A percentile compares a stretch with the other conserved stretches of the same genome.
These are phyloP conservation scores for Mimachlamys varia DNA, from an alignment of 2,888 invertebrate species.

Conservation along the genomic window DNA sequence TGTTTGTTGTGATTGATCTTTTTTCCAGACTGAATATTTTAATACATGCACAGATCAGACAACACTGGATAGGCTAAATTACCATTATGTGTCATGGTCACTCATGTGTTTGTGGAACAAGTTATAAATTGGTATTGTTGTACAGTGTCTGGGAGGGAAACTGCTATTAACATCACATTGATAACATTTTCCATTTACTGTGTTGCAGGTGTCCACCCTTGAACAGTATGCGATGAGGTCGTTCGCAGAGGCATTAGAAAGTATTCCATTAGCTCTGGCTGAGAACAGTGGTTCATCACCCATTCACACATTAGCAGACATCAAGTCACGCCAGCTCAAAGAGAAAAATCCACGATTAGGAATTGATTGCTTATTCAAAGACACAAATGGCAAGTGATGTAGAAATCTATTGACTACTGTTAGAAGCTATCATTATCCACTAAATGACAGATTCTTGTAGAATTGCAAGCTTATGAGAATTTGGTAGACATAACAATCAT, in stretches of 20 bases:
- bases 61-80: too few relatives aligned
- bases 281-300: conserved; percentile 97
- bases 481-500: conserved; percentile 14
- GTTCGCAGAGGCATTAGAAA: conserved; percentile 97
- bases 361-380: conserved; percentile 95
- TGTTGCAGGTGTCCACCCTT: conserved; percentile 87
- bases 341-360: conserved; percentile 94
- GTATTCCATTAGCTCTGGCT: conserved; percentile 96
- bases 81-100: too few relatives aligned
- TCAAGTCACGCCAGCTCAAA: conserved; percentile 93
- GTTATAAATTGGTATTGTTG: too few relatives aligned
- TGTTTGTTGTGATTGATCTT: too few relatives aligned
- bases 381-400: conserved; percentile 84
- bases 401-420: too few relatives aligned
- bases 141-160: too few relatives aligned
- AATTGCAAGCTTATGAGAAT: neutral
- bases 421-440: neutral
- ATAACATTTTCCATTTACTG: conserved; percentile 38
- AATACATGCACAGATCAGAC: too few relatives aligned
- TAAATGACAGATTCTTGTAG: too few relatives aligned
- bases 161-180: neutral
- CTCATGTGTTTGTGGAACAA: too few relatives aligned
- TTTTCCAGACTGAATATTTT: too few relatives aligned
- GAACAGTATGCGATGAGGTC: conserved; percentile 98
- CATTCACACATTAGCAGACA: conserved; percentile 92